Base-by-base conservation (phyloP, 2,888 invertebrate genomes). In the Podotricha telesiphe region DNA sequence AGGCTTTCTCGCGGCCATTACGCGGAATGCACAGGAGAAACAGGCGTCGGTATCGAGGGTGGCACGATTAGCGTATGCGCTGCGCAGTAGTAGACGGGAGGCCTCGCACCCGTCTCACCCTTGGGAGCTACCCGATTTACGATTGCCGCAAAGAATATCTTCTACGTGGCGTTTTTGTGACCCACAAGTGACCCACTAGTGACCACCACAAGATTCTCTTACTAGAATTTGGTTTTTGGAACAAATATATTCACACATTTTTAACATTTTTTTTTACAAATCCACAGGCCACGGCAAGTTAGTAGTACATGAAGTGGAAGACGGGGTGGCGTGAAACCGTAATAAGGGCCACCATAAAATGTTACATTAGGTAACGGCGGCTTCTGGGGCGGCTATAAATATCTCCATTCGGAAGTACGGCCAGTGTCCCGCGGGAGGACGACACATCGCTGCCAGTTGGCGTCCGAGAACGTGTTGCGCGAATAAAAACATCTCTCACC, bases 361-460 rank as follows among this genome's bases (percentile, higher is more conserved):
- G 92, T 91, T 86, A 91, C 91, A 91, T 92, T 91, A 92, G 91
- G 91, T 91, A 91, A 90, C 87, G 88, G 91, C 88, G 88, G 91
- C 90, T 91, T 90, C 89, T 89, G 89, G 89, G 89, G 86, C 89
- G 87, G 90, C 91, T 88, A 92, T 93, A 93, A 93, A 93, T 93
- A 93, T 93, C 88, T 89, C 87, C 87, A 88, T 91, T 91, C 86
- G 91, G 86, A 91, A 91, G 91, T 93, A 89, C 88, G 91, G 91
- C 84, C 83, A 83, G 85, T 80, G 90, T 91, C 91, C 91, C 92
- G 87, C 85, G 92, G 92, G 92, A 91, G 86, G 81, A 86, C 81
- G 87, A 86, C 88, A 86, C 87, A 78, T 85, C 85, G 84, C 84
- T 82, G 83, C 74, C 77, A 82, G 83, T 85, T 84, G 85, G 83